Evolutionary conservation across 2,113 vertebrate genomes (phyloP).

Genomic region (Dipodomys spectabilis): DNA sequence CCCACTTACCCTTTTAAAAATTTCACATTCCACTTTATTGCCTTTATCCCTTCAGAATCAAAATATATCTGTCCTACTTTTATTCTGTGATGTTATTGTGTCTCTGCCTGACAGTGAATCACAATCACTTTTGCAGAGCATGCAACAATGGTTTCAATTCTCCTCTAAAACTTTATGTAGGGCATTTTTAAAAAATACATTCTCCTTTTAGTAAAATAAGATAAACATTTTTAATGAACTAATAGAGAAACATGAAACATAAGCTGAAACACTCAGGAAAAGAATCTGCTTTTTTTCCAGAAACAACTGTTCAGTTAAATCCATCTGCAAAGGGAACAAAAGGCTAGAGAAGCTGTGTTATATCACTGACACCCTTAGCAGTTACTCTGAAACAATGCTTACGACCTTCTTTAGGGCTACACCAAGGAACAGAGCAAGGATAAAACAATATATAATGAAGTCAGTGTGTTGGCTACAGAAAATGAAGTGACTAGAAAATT

Average conservation of each 20-base stretch:
- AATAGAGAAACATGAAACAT: constrained; percentile 46
- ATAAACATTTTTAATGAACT: neutral
- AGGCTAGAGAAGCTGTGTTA: constrained; percentile 1
- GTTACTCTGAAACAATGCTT: neutral
- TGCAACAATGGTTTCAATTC: neutral
- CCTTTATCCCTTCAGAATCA: constrained; percentile 5
- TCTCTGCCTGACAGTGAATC: neutral
- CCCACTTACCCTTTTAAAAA: neutral
- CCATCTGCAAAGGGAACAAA: constrained; percentile 25
- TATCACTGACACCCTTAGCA: constrained; percentile 14
- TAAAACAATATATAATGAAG: constrained; percentile 21
- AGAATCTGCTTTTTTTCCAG: constrained; percentile 33
- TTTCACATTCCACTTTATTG: neutral
- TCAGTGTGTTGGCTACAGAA: neutral
- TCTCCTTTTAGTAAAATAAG: constrained; percentile 23
- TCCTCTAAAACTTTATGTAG: neutral
- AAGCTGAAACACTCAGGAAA: neutral
- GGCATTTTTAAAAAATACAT: neutral
- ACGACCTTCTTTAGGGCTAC: neutral
- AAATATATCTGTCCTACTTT: constrained; percentile 10
- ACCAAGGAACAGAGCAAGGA: neutral
- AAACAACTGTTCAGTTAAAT: constrained; percentile 45
- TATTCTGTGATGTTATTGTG: neutral
- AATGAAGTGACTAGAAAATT: neutral
- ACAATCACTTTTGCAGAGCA: neutral